Evolutionary conservation across 2,113 vertebrate species (phyloP).

Genomic region (Bos javanicus): DNA sequence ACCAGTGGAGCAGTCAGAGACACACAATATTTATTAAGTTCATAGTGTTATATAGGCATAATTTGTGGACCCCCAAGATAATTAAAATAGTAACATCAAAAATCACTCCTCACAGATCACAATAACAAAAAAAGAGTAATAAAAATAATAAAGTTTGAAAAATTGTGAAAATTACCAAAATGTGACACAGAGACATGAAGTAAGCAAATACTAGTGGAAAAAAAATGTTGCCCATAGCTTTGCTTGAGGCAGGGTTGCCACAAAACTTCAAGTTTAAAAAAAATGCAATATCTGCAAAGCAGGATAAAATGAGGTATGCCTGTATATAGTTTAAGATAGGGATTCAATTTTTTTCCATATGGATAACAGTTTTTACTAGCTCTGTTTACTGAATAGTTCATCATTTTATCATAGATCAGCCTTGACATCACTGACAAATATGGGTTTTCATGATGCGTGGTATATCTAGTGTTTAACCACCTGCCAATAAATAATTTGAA

Average conservation of each 20-base stretch:
- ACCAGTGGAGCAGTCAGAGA: not conserved
- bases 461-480: not conserved
- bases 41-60: not conserved
- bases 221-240: not conserved
- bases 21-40: not conserved
- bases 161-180: not conserved
- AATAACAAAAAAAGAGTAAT: not conserved
- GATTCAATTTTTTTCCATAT: not conserved
- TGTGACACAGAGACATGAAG: not conserved
- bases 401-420: not conserved
- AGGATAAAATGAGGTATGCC: not conserved
- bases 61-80: not conserved
- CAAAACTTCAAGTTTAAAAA: not conserved
- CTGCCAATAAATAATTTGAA: conserved; percentile 18
- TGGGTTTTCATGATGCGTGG: not conserved
- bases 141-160: not conserved
- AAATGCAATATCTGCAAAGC: not conserved
- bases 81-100: not conserved
- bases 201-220: not conserved
- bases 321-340: not conserved
- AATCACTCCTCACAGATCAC: not conserved
- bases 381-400: not conserved
- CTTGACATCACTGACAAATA: not conserved
- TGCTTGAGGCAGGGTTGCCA: not conserved
- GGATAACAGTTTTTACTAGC: not conserved